Conservation (phyloP, 2,797 vertebrate species). For the Pseudochromis fuscus region DNA sequence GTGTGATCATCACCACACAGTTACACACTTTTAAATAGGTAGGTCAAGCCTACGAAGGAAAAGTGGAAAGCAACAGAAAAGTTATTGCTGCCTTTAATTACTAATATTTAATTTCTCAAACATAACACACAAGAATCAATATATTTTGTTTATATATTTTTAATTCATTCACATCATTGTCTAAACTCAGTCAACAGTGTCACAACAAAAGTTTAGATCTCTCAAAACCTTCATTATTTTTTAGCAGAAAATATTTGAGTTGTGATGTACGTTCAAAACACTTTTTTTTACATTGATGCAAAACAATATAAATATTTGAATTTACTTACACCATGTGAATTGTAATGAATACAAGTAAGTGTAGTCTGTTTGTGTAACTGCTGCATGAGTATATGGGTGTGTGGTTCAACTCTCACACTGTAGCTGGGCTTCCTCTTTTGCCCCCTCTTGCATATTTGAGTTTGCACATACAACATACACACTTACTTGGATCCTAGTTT, state of each 20-base stretch:
- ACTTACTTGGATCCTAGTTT: slow-evolving; percentile 40
- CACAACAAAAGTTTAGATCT: not conserved
- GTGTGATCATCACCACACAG: slow-evolving; percentile 14
- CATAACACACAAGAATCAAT: not conserved
- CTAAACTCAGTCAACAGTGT: slow-evolving; percentile 15
- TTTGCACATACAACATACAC: slow-evolving; percentile 23
- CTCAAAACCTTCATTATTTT: slow-evolving; percentile 9
- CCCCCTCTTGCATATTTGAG: slow-evolving; percentile 35
- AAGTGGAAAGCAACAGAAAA: slow-evolving; percentile 1
- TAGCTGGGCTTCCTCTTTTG: slow-evolving; percentile 74
- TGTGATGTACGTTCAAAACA: slow-evolving; percentile 6
- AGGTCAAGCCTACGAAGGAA: not conserved
- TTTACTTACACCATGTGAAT: too few species aligned
- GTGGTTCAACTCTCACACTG: slow-evolving; percentile 58
- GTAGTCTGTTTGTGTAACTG: slow-evolving; percentile 57
- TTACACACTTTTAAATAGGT: not conserved
- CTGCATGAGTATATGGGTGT: slow-evolving; percentile 62
- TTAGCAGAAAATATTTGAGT: not conserved
- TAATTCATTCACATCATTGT: not conserved
- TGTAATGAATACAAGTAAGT: slow-evolving; percentile 1
- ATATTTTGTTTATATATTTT: not conserved
- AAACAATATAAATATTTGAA: too few species aligned
- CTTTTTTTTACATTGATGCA: slow-evolving; percentile 21
- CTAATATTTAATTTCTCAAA: not conserved
- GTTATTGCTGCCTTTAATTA: not conserved